A percentile compares a stretch with the other conserved stretches of the same genome.
phyloP scores from a whole-genome alignment of 2,113 vertebrate species.

The Oryzias woworae region DNA sequence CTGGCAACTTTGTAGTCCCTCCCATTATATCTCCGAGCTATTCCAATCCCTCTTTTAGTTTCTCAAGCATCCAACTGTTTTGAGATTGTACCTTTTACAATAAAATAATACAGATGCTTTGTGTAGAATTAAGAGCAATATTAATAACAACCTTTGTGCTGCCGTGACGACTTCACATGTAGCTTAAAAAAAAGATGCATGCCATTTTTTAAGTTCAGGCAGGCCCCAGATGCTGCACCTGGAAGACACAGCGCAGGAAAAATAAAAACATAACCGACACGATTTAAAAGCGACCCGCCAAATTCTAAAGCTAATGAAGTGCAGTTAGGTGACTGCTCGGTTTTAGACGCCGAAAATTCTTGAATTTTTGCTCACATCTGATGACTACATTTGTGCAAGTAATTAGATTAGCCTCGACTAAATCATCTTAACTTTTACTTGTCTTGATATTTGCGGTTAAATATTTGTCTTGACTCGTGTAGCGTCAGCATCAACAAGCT shows the following conservation, averaged over 20 bases:
- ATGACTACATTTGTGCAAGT: neutral
- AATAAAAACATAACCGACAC: accelerated
- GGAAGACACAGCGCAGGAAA: slow-evolving; percentile 23
- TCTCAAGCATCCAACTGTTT: too few species aligned
- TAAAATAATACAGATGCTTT: too few species aligned
- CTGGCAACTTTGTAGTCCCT: too few species aligned
- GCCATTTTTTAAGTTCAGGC: too few species aligned
- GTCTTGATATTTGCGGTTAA: neutral
- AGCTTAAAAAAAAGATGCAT: too few species aligned
- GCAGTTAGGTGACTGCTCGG: neutral
- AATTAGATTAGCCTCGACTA: neutral
- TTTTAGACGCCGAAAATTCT: neutral
- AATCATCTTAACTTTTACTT: neutral
- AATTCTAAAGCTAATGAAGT: slow-evolving; percentile 49
- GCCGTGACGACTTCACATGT: too few species aligned
- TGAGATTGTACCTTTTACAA: too few species aligned
- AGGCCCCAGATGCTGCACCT: neutral
- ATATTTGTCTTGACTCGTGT: neutral
- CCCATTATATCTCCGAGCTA: too few species aligned
- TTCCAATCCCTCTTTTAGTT: too few species aligned
- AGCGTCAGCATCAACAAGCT: neutral
- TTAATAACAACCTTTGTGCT: too few species aligned
- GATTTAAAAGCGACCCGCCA: slow-evolving; percentile 56
- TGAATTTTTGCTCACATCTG: neutral
- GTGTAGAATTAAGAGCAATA: too few species aligned